These are phyloP conservation scores for Heliconius hermathena DNA, from an alignment of 1,140 invertebrate species.

Conservation along the genomic window DNA sequence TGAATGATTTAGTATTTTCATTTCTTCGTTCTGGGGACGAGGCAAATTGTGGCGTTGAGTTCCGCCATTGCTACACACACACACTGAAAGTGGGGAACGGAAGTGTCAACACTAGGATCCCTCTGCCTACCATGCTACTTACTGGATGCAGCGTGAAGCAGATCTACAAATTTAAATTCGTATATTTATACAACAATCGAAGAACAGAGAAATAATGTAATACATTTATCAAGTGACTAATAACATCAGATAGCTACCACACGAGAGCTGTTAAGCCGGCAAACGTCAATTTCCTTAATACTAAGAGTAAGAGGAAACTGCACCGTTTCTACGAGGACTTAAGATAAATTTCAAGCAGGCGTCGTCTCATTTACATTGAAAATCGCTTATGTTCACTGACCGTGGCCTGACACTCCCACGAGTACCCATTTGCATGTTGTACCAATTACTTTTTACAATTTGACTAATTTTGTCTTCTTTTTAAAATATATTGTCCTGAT, in stretches of 20 bases:
- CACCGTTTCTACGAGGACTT: slow-evolving; percentile 29
- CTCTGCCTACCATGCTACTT: no score
- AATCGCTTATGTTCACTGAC: slow-evolving; percentile 58
- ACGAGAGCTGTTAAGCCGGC: slow-evolving; percentile 25
- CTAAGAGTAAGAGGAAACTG: slow-evolving; percentile 24
- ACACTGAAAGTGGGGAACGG: no score
- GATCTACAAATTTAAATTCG: neutral
- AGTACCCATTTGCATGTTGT: slow-evolving; percentile 64
- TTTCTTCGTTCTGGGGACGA: no score
- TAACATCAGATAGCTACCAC: slow-evolving; percentile 14
- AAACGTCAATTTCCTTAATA: slow-evolving; percentile 32
- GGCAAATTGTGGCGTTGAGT: neutral
- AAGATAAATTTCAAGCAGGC: slow-evolving; percentile 42
- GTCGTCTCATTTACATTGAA: slow-evolving; percentile 64
- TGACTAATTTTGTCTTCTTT: slow-evolving; percentile 59
- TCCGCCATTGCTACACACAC: no score
- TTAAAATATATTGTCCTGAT: slow-evolving; percentile 38
- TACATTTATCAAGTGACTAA: slow-evolving; percentile 6
- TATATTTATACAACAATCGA: neutral
- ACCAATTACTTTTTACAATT: slow-evolving; percentile 72
- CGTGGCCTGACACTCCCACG: slow-evolving; percentile 48
- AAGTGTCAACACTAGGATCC: no score
- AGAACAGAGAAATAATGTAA: neutral
- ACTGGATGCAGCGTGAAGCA: no score
- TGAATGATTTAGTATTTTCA: no score